phyloP scores from a whole-genome alignment of 2,888 invertebrate genomes.

The Glyphotaelius pellucidus region DNA sequence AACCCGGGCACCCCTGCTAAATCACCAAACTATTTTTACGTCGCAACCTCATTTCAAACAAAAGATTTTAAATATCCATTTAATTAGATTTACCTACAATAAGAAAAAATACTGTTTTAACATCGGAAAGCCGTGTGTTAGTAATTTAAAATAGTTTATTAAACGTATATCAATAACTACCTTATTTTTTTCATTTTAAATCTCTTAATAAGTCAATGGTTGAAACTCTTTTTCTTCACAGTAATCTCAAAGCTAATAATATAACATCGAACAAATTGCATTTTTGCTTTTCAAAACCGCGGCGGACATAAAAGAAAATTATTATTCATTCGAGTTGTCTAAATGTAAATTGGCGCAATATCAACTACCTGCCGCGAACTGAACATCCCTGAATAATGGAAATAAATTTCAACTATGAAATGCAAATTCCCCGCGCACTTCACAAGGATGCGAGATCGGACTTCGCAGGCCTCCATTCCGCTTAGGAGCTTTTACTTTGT shows the following conservation, averaged over 20 bases:
- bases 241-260: neutral
- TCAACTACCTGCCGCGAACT: conserved; percentile 55
- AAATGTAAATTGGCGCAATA: conserved; percentile 71
- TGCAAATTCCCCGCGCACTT: conserved; percentile 62
- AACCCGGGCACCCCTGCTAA: too few relatives aligned
- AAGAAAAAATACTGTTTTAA: neutral
- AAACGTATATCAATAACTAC: too few relatives aligned
- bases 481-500: conserved; percentile 53
- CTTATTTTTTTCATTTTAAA: neutral
- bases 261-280: neutral
- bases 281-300: conserved; percentile 24
- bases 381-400: conserved; percentile 65
- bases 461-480: conserved; percentile 40
- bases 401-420: conserved; percentile 67
- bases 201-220: neutral
- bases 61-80: neutral
- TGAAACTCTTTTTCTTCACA: neutral
- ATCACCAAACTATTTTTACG: too few relatives aligned
- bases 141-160: neutral
- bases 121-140: neutral
- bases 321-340: conserved; percentile 75
- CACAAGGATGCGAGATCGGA: conserved; percentile 55
- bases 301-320: conserved; percentile 66
- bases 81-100: neutral
- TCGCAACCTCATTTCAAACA: neutral